A percentile compares a stretch with the other conserved stretches of the same genome.
Evolutionary conservation across 1,140 invertebrate genomes (phyloP).

Genomic region (Nymphalis io): DNA sequence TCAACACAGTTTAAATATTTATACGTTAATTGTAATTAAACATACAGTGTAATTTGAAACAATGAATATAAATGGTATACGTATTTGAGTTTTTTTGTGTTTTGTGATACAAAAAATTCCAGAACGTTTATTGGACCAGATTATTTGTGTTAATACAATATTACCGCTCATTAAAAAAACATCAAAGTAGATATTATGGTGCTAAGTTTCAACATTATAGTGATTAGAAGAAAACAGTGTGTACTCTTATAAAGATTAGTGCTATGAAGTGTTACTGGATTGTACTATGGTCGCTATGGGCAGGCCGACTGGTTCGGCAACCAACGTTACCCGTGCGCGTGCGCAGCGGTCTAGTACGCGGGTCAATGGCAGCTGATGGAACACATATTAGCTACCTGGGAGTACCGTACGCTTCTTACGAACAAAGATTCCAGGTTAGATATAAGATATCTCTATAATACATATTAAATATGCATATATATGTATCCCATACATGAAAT

Average conservation of each 20-base stretch:
- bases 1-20: background rate
- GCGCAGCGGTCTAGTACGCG: slow-evolving; percentile 45
- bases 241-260: background rate
- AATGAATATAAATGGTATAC: too few species aligned
- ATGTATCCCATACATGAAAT: too few species aligned
- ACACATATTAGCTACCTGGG: slow-evolving; percentile 49
- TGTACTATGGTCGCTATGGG: slow-evolving; percentile 30
- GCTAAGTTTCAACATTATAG: background rate
- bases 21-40: background rate
- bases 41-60: background rate
- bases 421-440: slow-evolving; percentile 23
- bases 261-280: slow-evolving; percentile 7
- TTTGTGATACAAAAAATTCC: too few species aligned
- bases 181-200: too few species aligned
- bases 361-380: slow-evolving; percentile 49
- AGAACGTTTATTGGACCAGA: too few species aligned
- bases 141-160: too few species aligned
- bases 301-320: slow-evolving; percentile 48
- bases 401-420: slow-evolving; percentile 54
- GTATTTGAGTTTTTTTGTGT: too few species aligned
- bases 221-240: background rate
- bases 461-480: too few species aligned
- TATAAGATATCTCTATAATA: background rate
- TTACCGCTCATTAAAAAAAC: too few species aligned
- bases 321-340: slow-evolving; percentile 46